Evolutionary conservation across 2,888 invertebrate genomes (phyloP), one percentile per base, ranked within the genome.

Genomic region (Leptopilina myrica): DNA sequence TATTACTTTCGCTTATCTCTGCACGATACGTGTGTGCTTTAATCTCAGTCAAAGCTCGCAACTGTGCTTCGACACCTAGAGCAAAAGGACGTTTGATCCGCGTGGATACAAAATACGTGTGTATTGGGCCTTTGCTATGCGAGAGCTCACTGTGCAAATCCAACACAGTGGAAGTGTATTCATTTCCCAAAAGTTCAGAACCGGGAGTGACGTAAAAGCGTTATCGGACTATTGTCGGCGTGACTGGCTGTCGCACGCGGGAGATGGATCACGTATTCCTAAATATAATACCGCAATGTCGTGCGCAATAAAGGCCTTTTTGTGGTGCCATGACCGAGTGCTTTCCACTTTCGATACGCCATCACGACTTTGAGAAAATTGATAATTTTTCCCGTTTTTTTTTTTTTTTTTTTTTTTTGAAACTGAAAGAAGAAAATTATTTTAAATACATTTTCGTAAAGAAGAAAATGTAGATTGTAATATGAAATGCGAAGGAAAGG

Each of bases 221-320:
- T 87, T 86, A 87, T 88, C 86, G 85, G 82, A 85, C 86, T 83
- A 90, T 91, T 91, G 90, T 90, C 78, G 81, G 79, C 78, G 85
- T 87, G 90, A 90, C 89, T 76, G 64, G 78, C 80, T 73, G 79
- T 84, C 83, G 76, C 15, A 33, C 81, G 80, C 80, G 78, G 80
- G 86, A 90, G 91, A 91, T 90, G 90, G 91, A 91, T 91, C 89
- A 87, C 86, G 85, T 85, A 82, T 85, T 86, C 79, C 85, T 85
- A 87, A 33, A 87, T 88, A 88, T 89, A 89, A 90, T 90, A 87
- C 83, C 83, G 85, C 86, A 86, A 83, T 87, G 89, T 89, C 89
- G 86, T 80, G 85, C 80, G 85, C 88, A 90, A 90, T 91, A 90
- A 90, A 88, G 87, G 86, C 82, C 88, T 89, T 90, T 89, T 89